Conservation (phyloP, 1,140 invertebrate genomes). For the Diorhabda sublineata region DNA sequence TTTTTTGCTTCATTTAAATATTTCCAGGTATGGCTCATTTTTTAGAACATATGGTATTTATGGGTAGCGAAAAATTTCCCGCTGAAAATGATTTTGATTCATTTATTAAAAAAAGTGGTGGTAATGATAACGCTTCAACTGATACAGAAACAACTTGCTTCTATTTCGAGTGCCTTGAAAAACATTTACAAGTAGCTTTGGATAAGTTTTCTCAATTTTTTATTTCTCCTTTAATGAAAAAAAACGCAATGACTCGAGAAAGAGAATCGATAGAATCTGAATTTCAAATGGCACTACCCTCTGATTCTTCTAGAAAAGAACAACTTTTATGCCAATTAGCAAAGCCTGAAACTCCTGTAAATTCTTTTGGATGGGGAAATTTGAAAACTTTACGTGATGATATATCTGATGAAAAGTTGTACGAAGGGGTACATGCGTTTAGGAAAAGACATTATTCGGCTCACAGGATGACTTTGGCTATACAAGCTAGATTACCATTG, state of each 20-base stretch:
- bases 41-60: constrained; percentile 94
- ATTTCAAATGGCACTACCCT: constrained; percentile 68
- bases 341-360: constrained; percentile 64
- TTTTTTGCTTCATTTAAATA: neutral
- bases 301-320: constrained; percentile 65
- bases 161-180: constrained; percentile 82
- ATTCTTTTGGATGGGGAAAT: constrained; percentile 85
- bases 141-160: constrained; percentile 82
- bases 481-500: constrained; percentile 76
- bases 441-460: constrained; percentile 80
- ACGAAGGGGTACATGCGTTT: constrained; percentile 71
- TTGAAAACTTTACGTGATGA: constrained; percentile 68
- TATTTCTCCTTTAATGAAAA: constrained; percentile 79
- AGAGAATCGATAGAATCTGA: constrained; percentile 90
- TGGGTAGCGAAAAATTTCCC: constrained; percentile 85
- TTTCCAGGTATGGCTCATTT: constrained; percentile 79
- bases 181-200: constrained; percentile 66
- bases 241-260: constrained; percentile 82
- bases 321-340: constrained; percentile 70
- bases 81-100: constrained; percentile 82
- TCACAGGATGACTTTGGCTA: constrained; percentile 81
- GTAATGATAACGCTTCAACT: constrained; percentile 77
- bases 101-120: constrained; percentile 73
- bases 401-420: constrained; percentile 60
- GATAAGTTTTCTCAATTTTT: constrained; percentile 91